These are phyloP conservation scores for Strix occidentalis DNA, from an alignment of 2,797 vertebrate species.

Conservation along the genomic window DNA sequence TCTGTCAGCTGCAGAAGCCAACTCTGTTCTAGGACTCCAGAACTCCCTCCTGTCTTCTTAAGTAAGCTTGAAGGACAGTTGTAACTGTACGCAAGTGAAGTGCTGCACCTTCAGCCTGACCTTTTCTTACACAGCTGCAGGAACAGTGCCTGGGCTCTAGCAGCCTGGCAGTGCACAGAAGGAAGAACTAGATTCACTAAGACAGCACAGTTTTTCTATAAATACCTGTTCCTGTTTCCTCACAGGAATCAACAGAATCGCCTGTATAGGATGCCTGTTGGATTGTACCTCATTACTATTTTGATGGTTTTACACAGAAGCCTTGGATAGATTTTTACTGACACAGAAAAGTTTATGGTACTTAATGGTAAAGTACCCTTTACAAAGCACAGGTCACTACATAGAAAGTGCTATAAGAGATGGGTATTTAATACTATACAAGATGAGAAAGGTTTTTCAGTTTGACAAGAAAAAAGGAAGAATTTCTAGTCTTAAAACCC, in stretches of 20 bases:
- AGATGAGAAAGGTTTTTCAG: neutral
- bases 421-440: neutral
- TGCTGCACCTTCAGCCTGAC: neutral
- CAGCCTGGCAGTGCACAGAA: neutral
- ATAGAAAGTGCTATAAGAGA: neutral
- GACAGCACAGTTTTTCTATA: neutral
- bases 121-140: neutral
- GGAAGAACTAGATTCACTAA: neutral
- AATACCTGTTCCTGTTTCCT: neutral
- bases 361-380: neutral
- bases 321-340: neutral
- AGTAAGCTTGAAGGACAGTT: neutral
- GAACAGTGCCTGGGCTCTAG: neutral
- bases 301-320: neutral
- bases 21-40: neutral
- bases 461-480: neutral
- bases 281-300: neutral
- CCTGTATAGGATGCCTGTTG: neutral
- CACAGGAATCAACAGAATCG: neutral
- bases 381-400: neutral
- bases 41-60: neutral
- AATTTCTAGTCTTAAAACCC: neutral
- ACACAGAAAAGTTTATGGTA: neutral
- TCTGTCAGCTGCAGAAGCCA: neutral
- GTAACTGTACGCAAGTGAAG: accelerated